Percentiles rank a stretch among this genome's conserved stretches.
Evolutionary conservation across 2,113 vertebrate species (phyloP).

Genomic region (Andinoacara biseriatus): DNA sequence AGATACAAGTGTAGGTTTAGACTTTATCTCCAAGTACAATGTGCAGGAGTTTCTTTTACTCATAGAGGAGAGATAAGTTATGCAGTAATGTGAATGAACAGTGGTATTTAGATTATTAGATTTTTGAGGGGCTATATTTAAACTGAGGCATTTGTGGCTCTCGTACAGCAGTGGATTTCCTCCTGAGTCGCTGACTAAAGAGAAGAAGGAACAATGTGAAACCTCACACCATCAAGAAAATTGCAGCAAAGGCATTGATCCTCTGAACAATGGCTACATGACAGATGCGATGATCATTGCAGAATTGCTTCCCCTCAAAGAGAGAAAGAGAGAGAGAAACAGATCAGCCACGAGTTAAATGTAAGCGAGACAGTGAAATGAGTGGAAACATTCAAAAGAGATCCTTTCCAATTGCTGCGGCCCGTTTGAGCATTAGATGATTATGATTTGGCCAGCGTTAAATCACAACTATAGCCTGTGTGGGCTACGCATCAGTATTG

Average conservation of each 20-base stretch:
- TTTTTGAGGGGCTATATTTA: conserved; percentile 7
- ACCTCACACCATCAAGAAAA: conserved; percentile 41
- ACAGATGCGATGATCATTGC: conserved; percentile 73
- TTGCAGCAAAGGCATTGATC: conserved; percentile 69
- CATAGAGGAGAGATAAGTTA: neutral
- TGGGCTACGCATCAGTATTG: conserved; percentile 55
- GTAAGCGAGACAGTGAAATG: neutral
- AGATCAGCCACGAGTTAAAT: conserved; percentile 26
- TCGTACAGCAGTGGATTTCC: conserved; percentile 14
- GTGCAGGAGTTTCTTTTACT: neutral
- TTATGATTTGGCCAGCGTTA: conserved; percentile 46
- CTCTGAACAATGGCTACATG: conserved; percentile 64
- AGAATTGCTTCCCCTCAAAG: conserved; percentile 54
- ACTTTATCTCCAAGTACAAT: neutral
- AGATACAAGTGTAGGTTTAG: neutral
- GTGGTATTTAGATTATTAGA: conserved; percentile 15
- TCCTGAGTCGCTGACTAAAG: conserved; percentile 21
- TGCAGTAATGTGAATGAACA: neutral
- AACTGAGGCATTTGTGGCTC: conserved; percentile 20
- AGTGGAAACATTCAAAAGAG: conserved; percentile 10
- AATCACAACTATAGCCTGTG: conserved; percentile 42
- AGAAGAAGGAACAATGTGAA: conserved; percentile 32
- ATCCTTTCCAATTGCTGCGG: conserved; percentile 15
- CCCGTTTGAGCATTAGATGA: conserved; percentile 28
- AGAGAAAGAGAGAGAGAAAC: conserved; percentile 11